A percentile compares a stretch with the other conserved stretches of the same genome.
These are phyloP conservation scores for Mimumesa dahlbomi DNA, from an alignment of 2,888 invertebrate species.

Conservation along the genomic window DNA sequence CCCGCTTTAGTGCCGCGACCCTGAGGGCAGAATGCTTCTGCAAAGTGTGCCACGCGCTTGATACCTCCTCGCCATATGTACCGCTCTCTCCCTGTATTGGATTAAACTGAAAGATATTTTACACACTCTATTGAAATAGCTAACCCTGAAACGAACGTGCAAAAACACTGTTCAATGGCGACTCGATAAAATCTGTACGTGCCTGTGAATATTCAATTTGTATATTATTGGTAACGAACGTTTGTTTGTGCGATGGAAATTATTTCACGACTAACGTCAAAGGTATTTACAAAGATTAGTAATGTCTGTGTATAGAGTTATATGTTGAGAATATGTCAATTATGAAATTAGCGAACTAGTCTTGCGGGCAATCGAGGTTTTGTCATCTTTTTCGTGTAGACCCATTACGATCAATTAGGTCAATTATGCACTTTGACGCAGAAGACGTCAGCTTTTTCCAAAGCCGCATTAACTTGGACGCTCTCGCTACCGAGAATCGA, in stretches of 20 bases:
- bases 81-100: constrained; percentile 27
- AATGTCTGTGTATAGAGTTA: too few relatives aligned
- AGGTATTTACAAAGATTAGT: too few relatives aligned
- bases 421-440: constrained; percentile 46
- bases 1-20: constrained; percentile 42
- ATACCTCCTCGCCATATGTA: constrained; percentile 20
- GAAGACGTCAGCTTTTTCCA: constrained; percentile 37
- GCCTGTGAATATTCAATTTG: too few relatives aligned
- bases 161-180: too few relatives aligned
- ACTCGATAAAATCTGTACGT: too few relatives aligned
- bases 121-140: not conserved
- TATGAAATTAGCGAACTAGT: not conserved
- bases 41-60: constrained; percentile 52
- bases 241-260: too few relatives aligned
- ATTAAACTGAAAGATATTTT: constrained; percentile 9
- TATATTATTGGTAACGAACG: too few relatives aligned
- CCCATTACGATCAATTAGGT: constrained; percentile 53
- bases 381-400: constrained; percentile 18
- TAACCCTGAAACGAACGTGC: not conserved
- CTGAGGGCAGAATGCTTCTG: constrained; percentile 42
- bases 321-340: too few relatives aligned
- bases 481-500: constrained; percentile 25
- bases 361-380: constrained; percentile 11
- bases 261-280: too few relatives aligned
- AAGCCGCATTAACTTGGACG: constrained; percentile 25